These are phyloP conservation scores for Ptychadena robeensis DNA, from an alignment of 2,797 vertebrate species.

Conservation along the genomic window DNA sequence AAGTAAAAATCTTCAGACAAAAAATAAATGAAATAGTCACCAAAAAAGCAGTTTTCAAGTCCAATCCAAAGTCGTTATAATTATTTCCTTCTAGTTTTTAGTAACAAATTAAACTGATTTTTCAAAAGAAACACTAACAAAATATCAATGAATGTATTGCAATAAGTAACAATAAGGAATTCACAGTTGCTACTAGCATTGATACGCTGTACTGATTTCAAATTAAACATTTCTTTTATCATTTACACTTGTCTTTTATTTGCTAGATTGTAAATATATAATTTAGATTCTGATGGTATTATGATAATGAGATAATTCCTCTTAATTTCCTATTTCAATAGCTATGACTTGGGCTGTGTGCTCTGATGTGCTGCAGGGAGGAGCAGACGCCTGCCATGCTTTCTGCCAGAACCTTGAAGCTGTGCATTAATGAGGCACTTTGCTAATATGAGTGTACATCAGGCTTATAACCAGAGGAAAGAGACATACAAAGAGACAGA, in stretches of 20 bases:
- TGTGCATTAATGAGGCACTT: conserved; percentile 70
- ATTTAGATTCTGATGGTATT: conserved; percentile 65
- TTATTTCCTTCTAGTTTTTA: neutral
- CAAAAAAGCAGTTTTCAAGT: neutral
- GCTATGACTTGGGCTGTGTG: conserved; percentile 63
- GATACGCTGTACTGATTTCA: conserved; percentile 40
- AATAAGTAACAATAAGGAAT: conserved; percentile 27
- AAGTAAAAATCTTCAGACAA: neutral
- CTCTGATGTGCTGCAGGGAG: conserved; percentile 65
- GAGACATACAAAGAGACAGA: conserved; percentile 67
- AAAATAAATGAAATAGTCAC: neutral
- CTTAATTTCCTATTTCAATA: conserved; percentile 68
- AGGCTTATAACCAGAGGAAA: conserved; percentile 68
- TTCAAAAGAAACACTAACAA: neutral
- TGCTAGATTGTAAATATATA: conserved; percentile 56
- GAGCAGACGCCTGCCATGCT: conserved; percentile 65
- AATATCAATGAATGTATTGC: neutral
- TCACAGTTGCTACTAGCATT: conserved; percentile 48
- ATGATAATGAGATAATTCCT: conserved; percentile 69
- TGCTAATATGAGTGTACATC: conserved; percentile 64
- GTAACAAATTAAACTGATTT: neutral
- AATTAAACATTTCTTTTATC: conserved; percentile 54
- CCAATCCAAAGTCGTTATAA: neutral
- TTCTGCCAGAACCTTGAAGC: conserved; percentile 65
- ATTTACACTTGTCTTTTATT: conserved; percentile 63